Base-by-base conservation (phyloP, 1,140 invertebrate genomes). In the Hyles euphorbiae region DNA sequence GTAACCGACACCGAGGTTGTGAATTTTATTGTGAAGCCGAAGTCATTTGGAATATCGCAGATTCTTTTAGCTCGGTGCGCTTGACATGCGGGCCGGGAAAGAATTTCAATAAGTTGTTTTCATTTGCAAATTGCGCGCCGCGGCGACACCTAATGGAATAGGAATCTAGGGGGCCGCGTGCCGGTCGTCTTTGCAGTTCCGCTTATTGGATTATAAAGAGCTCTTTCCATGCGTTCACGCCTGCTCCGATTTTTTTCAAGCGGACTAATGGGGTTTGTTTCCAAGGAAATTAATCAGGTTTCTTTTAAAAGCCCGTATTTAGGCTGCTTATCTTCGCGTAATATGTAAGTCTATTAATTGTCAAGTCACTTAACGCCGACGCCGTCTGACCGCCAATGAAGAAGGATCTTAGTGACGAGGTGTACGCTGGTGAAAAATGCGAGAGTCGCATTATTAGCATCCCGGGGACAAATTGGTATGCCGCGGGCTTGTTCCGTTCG, bases 71-170 rank as follows among this genome's bases (percentile, higher is more conserved):
- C 63, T 62, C 61, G 61, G 61, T 63, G 69, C 67, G 60, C 68
- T 61, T 59, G 61, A 54, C 65, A 63, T 61, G 75, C 70, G 72
- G 70, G 62, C 72, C 70, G 75, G 71, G 72, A 78, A 86, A 81
- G 85, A 88, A 88, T 88, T 88, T 85, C 85, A 88, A 87, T 88
- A 88, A 88, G 83, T 87, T 88, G 85, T 86, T 87, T 86, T 87
- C 83, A 88, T 88, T 88, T 85, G 82, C 85, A 88, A 88, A 88
- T 88, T 81, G 85, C 78, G 78, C 76, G 72, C 70, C 76, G 68
- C 75, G 72, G 77, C 75, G 85, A 85, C 81, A 85, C 81, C 77
- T 88, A 85, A 86, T 85, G 83, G 81, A 85, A 86, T 85, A 80
- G 76, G 76, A 85, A 84, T 82, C 81, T 72, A 69, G 65, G 65